Base-by-base conservation (phyloP, 2,113 vertebrate species). In the Odocoileus virginianus region DNA sequence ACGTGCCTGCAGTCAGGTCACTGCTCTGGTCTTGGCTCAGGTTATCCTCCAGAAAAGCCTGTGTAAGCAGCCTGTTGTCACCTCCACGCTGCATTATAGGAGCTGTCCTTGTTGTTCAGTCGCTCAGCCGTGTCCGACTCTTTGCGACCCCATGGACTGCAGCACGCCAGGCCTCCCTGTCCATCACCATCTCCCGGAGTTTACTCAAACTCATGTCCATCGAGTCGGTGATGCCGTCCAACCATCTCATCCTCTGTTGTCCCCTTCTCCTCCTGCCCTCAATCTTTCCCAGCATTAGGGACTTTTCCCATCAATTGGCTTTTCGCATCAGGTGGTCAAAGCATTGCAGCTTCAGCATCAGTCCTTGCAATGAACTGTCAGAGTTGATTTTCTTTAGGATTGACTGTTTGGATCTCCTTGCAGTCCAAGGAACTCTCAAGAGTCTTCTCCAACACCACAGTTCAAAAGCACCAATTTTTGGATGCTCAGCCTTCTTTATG, bases 141-240 rank as follows among this genome's bases (percentile, higher is more conserved):
- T 19, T 19, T 5, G 64, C 0, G 17, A 36, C 33, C 33, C 33
- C 17, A 5, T 0, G 17, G 33, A 21, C 17, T 5, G 64, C 64
- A 71, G 19, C n/a, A 36, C 0, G 1, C n/a, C 19, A 36, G n/a
- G n/a, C n/a, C 1, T 71, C 64, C 4, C n/a, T 0, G 64, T 36
- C 64, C n/a, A 23, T 12, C 64, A 36, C n/a, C n/a, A 23, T 0
- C n/a, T 2, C 64, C n/a, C 1, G 0, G n/a, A 23, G 9, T 2
- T 71, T 71, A 1, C 19, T 23, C 64, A 71, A 36, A 36, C n/a
- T 71, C 64, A 71, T 23, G 19, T 23, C n/a, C 64, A 23, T 71
- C 0, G 1, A 36, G 64, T 11, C 0, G 0, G n/a, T 71, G 64
- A 71, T 23, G 9, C 64, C 64, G 23, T 21, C 19, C 4, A 11